phyloP scores from a whole-genome alignment of 1,140 invertebrate genomes.

The Asbolus verrucosus region DNA sequence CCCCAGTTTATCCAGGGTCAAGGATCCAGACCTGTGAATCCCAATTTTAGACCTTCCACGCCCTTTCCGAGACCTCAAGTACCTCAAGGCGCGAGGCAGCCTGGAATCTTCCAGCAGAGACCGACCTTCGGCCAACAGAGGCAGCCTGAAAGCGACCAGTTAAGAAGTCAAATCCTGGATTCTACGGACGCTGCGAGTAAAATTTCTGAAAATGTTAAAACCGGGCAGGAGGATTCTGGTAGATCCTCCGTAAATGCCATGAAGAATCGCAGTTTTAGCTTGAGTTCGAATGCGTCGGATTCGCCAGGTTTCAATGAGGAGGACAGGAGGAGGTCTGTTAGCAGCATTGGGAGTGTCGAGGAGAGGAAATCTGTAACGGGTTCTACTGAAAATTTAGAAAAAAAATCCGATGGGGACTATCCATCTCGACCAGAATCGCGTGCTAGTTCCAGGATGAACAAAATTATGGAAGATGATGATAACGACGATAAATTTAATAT shows the following conservation, averaged over 20 bases:
- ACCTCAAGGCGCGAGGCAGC: constrained; percentile 50
- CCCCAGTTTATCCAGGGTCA: constrained; percentile 40
- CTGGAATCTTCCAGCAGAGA: constrained; percentile 58
- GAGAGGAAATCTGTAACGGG: constrained; percentile 47
- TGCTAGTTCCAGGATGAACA: constrained; percentile 55
- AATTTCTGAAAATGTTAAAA: constrained; percentile 48
- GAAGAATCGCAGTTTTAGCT: constrained; percentile 50
- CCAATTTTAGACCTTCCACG: constrained; percentile 51
- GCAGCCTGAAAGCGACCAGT: constrained; percentile 15
- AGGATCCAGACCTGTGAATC: constrained; percentile 1
- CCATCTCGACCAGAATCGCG: constrained; percentile 55
- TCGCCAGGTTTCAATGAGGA: constrained; percentile 34
- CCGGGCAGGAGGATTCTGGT: constrained; percentile 6
- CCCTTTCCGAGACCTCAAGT: constrained; percentile 55
- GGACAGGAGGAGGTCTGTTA: constrained; percentile 44
- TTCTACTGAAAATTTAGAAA: constrained; percentile 54
- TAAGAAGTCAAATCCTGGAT: constrained; percentile 60
- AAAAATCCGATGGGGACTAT: constrained; percentile 49
- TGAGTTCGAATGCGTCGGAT: constrained; percentile 46
- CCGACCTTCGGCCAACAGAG: constrained; percentile 51
- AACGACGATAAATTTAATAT: constrained; percentile 41
- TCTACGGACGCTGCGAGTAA: constrained; percentile 51
- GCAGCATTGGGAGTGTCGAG: constrained; percentile 49
- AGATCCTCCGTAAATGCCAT: constrained; percentile 50
- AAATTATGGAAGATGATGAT: constrained; percentile 54